phyloP scores from a whole-genome alignment of 2,113 vertebrate genomes.

The Brachyistius frenatus region DNA sequence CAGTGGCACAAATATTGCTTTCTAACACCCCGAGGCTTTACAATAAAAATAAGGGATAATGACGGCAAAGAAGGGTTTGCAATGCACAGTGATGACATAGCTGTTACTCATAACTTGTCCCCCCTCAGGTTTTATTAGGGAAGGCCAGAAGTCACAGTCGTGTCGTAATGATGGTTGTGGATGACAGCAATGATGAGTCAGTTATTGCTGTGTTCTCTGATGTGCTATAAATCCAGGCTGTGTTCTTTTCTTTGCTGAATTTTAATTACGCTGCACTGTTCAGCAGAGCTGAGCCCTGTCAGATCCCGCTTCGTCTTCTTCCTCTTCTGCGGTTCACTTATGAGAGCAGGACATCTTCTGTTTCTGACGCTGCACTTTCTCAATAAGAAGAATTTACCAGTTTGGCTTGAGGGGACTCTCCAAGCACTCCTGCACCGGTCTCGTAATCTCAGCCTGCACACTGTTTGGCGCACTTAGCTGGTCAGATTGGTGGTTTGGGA shows the following conservation, averaged over 20 bases:
- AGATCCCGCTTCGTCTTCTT: constrained; percentile 23
- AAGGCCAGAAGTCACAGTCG: constrained; percentile 56
- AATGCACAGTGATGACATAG: constrained; percentile 46
- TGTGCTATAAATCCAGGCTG: constrained; percentile 57
- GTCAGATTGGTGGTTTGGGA: constrained; percentile 50
- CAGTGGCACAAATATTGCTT: constrained; percentile 63
- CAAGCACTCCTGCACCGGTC: constrained; percentile 35
- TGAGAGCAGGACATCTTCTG: constrained; percentile 50
- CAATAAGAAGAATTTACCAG: constrained; percentile 28
- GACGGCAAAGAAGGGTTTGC: constrained; percentile 45
- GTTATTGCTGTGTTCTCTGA: constrained; percentile 57
- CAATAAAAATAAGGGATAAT: constrained; percentile 52
- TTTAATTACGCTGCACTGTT: constrained; percentile 68
- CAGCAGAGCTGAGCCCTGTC: constrained; percentile 28
- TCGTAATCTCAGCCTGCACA: constrained; percentile 58
- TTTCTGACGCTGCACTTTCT: constrained; percentile 19
- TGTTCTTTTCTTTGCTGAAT: constrained; percentile 56
- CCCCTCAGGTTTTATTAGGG: constrained; percentile 64
- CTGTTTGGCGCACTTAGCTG: constrained; percentile 35
- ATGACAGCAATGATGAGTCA: constrained; percentile 76
- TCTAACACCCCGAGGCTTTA: constrained; percentile 49
- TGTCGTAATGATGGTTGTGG: constrained; percentile 57
- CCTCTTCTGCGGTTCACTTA: constrained; percentile 28
- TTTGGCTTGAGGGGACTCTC: constrained; percentile 62
- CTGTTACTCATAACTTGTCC: constrained; percentile 65